These are phyloP conservation scores for Lucifuga dentata DNA, from an alignment of 2,113 vertebrate species.

Conservation along the genomic window DNA sequence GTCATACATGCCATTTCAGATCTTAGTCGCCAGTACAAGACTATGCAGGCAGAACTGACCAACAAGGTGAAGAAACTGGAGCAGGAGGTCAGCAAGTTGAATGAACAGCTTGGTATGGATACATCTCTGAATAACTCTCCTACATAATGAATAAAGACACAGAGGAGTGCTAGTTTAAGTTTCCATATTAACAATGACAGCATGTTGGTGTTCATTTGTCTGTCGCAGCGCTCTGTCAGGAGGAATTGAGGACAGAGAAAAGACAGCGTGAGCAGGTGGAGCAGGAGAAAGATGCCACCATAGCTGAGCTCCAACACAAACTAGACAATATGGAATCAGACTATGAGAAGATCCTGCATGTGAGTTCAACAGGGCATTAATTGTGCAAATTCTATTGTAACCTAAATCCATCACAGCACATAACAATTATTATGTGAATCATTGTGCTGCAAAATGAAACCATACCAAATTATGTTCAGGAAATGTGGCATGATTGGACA, in stretches of 20 bases:
- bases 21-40: slow-evolving; percentile 74
- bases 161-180: neutral
- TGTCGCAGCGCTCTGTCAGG: slow-evolving; percentile 70
- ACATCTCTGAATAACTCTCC: neutral
- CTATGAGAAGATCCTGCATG: slow-evolving; percentile 80
- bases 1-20: slow-evolving; percentile 68
- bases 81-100: slow-evolving; percentile 69
- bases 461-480: too few relatives aligned
- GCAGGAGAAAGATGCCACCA: slow-evolving; percentile 72
- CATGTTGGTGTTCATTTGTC: slow-evolving; percentile 19
- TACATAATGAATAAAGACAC: slow-evolving; percentile 4
- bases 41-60: slow-evolving; percentile 73
- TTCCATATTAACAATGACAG: neutral
- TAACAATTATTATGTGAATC: too few relatives aligned
- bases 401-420: too few relatives aligned
- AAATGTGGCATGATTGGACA: too few relatives aligned
- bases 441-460: too few relatives aligned
- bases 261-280: slow-evolving; percentile 49
- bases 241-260: slow-evolving; percentile 57
- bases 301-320: slow-evolving; percentile 76
- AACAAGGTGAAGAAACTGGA: slow-evolving; percentile 71
- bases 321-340: slow-evolving; percentile 78
- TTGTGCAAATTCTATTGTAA: too few relatives aligned
- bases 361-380: slow-evolving; percentile 60
- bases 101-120: slow-evolving; percentile 74